A percentile compares a stretch with the other conserved stretches of the same genome.
Conservation (phyloP, 2,888 invertebrate species). For the Limnephilus rhombicus region DNA sequence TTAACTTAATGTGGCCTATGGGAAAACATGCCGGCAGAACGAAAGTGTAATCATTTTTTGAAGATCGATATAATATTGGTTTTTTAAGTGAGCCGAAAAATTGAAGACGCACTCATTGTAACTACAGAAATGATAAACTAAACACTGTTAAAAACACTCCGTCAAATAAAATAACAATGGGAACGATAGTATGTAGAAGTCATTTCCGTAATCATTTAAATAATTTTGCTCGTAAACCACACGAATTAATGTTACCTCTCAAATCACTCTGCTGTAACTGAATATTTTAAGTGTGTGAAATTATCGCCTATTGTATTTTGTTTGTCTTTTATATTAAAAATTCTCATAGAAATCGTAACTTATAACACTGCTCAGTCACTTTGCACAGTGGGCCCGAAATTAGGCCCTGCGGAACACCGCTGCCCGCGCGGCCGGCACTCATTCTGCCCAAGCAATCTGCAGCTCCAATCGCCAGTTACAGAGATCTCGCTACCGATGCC, state of each 20-base stretch:
- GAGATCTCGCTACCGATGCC: slow-evolving; percentile 49
- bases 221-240: not conserved
- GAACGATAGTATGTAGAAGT: too few relatives aligned
- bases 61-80: not conserved
- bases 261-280: not conserved
- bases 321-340: too few relatives aligned
- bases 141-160: not conserved
- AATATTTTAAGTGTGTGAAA: not conserved
- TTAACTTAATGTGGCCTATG: too few relatives aligned
- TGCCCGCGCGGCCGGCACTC: not conserved
- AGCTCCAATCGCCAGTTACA: slow-evolving; percentile 41
- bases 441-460: slow-evolving; percentile 14
- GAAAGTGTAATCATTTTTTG: too few relatives aligned
- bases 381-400: not conserved
- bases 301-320: not conserved
- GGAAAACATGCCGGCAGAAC: too few relatives aligned
- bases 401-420: slow-evolving; percentile 12
- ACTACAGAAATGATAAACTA: not conserved
- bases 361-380: not conserved
- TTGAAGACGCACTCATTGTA: not conserved
- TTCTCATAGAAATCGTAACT: too few relatives aligned
- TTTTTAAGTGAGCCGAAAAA: not conserved
- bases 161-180: not conserved
- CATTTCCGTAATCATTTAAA: not conserved
- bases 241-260: not conserved